Base-by-base conservation (phyloP, 2,113 vertebrate species). In the Oreochromis aureus region DNA sequence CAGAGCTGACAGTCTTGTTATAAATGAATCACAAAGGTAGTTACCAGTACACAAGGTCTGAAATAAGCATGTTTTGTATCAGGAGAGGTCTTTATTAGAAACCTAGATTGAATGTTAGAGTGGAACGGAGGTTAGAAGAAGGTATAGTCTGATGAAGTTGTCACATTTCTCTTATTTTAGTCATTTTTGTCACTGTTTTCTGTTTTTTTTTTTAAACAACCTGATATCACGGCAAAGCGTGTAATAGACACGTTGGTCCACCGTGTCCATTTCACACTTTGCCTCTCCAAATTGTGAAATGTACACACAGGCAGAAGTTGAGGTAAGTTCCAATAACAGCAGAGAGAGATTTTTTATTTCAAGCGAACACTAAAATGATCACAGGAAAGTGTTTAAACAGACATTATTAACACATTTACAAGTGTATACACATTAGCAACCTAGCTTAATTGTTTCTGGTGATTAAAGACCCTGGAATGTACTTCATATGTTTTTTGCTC, bases 11-110 rank as follows among this genome's bases (percentile, higher is more conserved):
- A 80, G 76, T 84, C 86, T 90, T 61, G 84, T 89, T 92, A 86
- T 61, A 86, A 92, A 92, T 86, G 34, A 73, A 87, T 76, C 27
- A 6, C 18, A n/a, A 32, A 58, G 71, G 84, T 85, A 87, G 86
- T 87, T 87, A 87, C 82, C 59, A 61, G 80, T 66, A 87, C 63
- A 46, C 18, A 27, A 36, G 7, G 16, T 80, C 53, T 82, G 6
- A 84, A 88, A 86, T 63, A 58, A 90, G 85, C 82, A 79, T 48
- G 78, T 32, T 83, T 48, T 39, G 12, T 32, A 85, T 12, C 9
- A n/a, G 30, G 9, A 32, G 13, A 85, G 44, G 56, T 44, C 78
- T 84, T 87, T 89, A 84, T 86, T 81, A 46, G 32, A 69, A 86
- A 86, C 6, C 48, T 13, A 66, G 54, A 48, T 58, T 81, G 83